phyloP scores from a whole-genome alignment of 2,113 vertebrate genomes.

The Amazona vittata region DNA sequence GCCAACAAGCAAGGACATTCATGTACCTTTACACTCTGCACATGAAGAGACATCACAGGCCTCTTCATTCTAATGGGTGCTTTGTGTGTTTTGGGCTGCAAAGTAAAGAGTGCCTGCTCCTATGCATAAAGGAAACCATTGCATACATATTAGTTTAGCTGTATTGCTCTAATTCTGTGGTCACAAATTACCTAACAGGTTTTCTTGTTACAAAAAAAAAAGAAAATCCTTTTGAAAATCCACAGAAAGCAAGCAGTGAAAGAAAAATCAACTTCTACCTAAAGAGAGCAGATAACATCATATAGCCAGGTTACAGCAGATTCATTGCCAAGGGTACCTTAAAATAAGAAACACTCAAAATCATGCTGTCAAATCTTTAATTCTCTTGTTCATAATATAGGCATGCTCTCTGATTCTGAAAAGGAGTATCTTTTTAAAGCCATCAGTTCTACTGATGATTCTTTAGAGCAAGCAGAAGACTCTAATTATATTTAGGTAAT shows the following conservation, averaged over 20 bases:
- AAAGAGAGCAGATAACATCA: constrained; percentile 37
- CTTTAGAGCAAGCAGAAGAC: not conserved
- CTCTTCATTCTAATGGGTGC: constrained; percentile 53
- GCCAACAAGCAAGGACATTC: constrained; percentile 78
- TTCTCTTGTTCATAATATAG: constrained; percentile 53
- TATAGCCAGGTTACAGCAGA: constrained; percentile 37
- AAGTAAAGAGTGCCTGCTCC: constrained; percentile 15
- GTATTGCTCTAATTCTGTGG: not conserved
- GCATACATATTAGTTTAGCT: not conserved
- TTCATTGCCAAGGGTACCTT: constrained; percentile 41
- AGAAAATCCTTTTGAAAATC: constrained; percentile 44
- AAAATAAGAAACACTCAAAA: constrained; percentile 68
- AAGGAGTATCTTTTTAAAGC: constrained; percentile 40
- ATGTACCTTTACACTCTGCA: constrained; percentile 71
- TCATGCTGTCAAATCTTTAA: constrained; percentile 44
- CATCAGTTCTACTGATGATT: not conserved
- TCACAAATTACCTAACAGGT: constrained; percentile 37
- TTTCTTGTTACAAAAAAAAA: constrained; percentile 10
- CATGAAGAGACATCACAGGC: constrained; percentile 57
- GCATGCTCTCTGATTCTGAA: not conserved
- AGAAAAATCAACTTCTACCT: constrained; percentile 35
- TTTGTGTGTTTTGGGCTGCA: constrained; percentile 23
- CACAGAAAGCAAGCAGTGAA: not conserved
- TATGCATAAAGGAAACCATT: not conserved
- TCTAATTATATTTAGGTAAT: constrained; percentile 14